These are phyloP conservation scores for Neodiprion fabricii DNA, from an alignment of 1,140 invertebrate genomes.

Conservation along the genomic window DNA sequence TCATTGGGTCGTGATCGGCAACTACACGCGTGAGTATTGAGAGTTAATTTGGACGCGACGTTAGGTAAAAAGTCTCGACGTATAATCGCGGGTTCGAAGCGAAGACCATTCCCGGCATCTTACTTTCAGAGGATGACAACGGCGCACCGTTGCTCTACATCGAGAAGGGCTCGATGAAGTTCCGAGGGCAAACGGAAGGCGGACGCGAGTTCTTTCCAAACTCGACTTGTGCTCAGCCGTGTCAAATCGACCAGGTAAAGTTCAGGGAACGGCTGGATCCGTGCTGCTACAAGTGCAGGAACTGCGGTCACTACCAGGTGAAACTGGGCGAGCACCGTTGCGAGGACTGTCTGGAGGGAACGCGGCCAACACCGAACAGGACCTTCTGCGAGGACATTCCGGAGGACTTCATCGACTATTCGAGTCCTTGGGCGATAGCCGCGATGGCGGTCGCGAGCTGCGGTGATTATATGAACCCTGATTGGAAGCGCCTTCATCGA, in stretches of 20 bases:
- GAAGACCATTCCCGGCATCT: neutral
- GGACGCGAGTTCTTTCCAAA: constrained; percentile 46
- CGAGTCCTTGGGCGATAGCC: constrained; percentile 64
- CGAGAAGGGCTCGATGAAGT: constrained; percentile 45
- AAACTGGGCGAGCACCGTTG: constrained; percentile 69
- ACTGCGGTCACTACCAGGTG: constrained; percentile 69
- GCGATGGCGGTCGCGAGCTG: constrained; percentile 59
- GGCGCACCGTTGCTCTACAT: constrained; percentile 51
- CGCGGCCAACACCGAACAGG: constrained; percentile 50
- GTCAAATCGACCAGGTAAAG: constrained; percentile 58
- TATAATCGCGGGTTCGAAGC: neutral
- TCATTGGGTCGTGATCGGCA: constrained; percentile 61
- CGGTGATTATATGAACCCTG: constrained; percentile 49
- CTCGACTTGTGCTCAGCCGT: constrained; percentile 60
- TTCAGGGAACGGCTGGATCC: constrained; percentile 59
- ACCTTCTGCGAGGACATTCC: constrained; percentile 60
- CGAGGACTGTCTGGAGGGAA: constrained; percentile 64
- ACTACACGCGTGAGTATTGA: constrained; percentile 60
- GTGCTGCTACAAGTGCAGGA: constrained; percentile 69
- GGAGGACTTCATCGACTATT: constrained; percentile 64
- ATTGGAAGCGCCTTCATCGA: neutral
- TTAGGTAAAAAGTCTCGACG: neutral
- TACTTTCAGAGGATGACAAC: constrained; percentile 46
- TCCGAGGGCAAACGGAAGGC: constrained; percentile 34
- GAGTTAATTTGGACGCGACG: neutral